Conservation (phyloP, 1,140 invertebrate genomes). For the Delia radicum region DNA sequence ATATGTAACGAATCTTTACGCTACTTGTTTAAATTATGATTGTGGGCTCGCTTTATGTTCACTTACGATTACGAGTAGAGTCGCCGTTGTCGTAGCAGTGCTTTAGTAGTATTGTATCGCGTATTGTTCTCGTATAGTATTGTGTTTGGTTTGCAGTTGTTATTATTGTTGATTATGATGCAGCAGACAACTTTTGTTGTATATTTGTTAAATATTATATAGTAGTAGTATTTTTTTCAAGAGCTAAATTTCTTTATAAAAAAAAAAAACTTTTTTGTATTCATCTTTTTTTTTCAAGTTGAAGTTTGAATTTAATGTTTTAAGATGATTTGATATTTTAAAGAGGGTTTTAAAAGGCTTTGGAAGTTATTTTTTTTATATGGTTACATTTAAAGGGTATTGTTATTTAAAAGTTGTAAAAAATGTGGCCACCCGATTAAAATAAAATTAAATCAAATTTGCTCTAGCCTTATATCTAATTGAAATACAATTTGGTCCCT, state of each 20-base stretch:
- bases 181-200: constrained; percentile 3
- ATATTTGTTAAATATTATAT: not conserved
- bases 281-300: not conserved
- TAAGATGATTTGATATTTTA: constrained; percentile 5
- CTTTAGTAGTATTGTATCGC: not conserved
- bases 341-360: not conserved
- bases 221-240: not conserved
- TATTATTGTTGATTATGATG: not conserved
- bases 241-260: not conserved
- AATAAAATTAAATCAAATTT: too few relatives aligned
- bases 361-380: not conserved
- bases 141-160: not conserved
- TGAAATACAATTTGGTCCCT: too few relatives aligned
- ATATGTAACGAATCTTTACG: constrained; percentile 27
- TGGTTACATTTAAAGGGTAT: too few relatives aligned
- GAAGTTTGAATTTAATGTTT: constrained; percentile 2
- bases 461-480: too few relatives aligned
- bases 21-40: constrained; percentile 26
- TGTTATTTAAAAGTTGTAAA: too few relatives aligned
- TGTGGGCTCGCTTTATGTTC: constrained; percentile 6
- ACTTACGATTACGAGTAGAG: not conserved
- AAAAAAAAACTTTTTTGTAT: constrained; percentile 5
- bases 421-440: too few relatives aligned
- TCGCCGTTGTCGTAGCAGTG: not conserved
- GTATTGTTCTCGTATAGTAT: not conserved